Evolutionary conservation across 2,797 vertebrate genomes (phyloP).

Genomic region (Crenichthys baileyi): DNA sequence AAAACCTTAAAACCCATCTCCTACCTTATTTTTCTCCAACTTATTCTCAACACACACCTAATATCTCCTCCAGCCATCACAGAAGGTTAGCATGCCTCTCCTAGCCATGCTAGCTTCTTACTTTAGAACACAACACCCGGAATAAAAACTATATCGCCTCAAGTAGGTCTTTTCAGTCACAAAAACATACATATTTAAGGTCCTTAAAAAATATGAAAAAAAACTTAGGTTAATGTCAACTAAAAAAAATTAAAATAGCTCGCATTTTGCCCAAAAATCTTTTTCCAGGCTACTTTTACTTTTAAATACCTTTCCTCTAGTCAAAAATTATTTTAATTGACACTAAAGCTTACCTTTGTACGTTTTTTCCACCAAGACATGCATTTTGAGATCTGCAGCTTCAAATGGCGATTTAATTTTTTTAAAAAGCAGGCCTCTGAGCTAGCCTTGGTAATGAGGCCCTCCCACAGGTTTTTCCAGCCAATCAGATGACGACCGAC

Average conservation of each 20-base stretch:
- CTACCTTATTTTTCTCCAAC: neutral
- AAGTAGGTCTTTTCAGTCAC: neutral
- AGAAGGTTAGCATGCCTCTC: too few species aligned
- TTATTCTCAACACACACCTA: neutral
- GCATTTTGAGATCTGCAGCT: neutral
- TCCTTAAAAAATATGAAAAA: neutral
- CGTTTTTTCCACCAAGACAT: neutral
- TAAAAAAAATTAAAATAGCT: neutral
- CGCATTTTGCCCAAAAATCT: neutral
- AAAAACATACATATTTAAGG: neutral
- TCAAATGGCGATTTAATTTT: neutral
- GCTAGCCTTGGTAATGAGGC: neutral
- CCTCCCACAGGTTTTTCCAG: neutral
- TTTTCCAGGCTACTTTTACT: neutral
- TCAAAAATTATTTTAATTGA: neutral
- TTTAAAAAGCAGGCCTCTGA: neutral
- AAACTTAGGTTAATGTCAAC: neutral
- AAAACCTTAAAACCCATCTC: neutral
- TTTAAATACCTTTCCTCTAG: neutral
- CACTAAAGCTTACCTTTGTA: neutral
- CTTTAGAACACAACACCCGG: neutral
- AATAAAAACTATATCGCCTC: constrained; percentile 1
- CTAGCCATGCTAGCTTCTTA: neutral
- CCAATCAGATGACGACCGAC: neutral
- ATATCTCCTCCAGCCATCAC: neutral